These are phyloP conservation scores for Ephestia elutella DNA, from an alignment of 1,140 invertebrate species.

Conservation along the genomic window DNA sequence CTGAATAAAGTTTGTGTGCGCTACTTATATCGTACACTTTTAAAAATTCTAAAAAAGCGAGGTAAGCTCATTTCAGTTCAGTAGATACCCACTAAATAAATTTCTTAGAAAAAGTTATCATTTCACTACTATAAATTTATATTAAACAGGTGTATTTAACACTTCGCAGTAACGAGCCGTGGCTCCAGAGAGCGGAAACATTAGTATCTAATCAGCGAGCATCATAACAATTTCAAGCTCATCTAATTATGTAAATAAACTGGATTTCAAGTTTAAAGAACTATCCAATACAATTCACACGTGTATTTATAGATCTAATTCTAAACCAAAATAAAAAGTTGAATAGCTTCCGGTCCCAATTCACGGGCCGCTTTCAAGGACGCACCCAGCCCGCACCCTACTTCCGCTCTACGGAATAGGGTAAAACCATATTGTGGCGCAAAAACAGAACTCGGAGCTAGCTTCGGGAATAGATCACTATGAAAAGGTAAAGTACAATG, in stretches of 20 bases:
- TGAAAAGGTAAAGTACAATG: background rate
- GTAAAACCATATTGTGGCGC: conserved; percentile 30
- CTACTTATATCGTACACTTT: no score
- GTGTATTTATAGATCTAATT: conserved; percentile 1
- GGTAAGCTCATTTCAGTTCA: no score
- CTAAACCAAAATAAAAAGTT: conserved; percentile 31
- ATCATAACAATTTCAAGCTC: background rate
- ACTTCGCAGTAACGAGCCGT: no score
- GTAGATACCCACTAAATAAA: no score
- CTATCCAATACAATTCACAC: background rate
- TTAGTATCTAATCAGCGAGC: background rate
- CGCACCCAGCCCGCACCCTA: conserved; percentile 56
- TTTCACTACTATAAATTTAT: no score
- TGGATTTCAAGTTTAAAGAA: background rate
- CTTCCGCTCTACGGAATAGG: conserved; percentile 47
- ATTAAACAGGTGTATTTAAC: no score
- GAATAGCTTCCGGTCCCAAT: conserved; percentile 51
- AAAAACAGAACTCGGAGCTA: conserved; percentile 35
- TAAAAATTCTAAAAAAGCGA: no score
- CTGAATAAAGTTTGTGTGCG: no score
- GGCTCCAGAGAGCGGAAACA: no score
- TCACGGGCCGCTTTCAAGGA: conserved; percentile 46
- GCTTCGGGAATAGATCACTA: conserved; percentile 1
- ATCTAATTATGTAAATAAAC: conserved; percentile 1
- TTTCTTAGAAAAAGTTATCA: no score